phyloP scores from a whole-genome alignment of 92 coral and sea anemone species.

The Epizoanthus scotinus region DNA sequence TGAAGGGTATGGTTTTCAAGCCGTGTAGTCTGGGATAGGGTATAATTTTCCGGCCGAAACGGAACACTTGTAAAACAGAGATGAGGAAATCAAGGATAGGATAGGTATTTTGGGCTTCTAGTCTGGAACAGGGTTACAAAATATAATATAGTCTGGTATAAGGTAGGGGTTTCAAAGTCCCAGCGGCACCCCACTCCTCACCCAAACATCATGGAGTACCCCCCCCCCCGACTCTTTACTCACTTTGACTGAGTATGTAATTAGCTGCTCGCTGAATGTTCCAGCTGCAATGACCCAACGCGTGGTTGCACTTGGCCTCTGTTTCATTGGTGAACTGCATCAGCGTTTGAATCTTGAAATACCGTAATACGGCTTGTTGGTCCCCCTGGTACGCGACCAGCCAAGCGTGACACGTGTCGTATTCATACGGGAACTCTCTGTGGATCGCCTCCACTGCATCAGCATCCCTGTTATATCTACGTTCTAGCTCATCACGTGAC shows the following conservation, averaged over 20 bases:
- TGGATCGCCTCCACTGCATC: conserved; percentile 21
- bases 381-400: conserved; percentile 28
- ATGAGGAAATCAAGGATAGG: too few species aligned
- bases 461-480: conserved; percentile 14
- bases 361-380: conserved; percentile 25
- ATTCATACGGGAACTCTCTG: conserved; percentile 14
- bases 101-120: too few species aligned
- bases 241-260: not conserved
- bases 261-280: conserved; percentile 30
- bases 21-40: too few species aligned
- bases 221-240: not conserved
- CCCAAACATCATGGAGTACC: too few species aligned
- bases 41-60: too few species aligned
- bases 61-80: too few species aligned
- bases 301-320: not conserved
- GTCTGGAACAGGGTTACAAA: too few species aligned
- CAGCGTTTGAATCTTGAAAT: conserved; percentile 12
- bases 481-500: conserved; percentile 12
- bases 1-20: too few species aligned
- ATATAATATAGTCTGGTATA: too few species aligned
- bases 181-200: too few species aligned
- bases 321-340: not conserved
- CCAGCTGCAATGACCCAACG: conserved; percentile 8
- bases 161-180: too few species aligned
- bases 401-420: conserved; percentile 27